Evolutionary conservation across 1,140 invertebrate genomes (phyloP), one percentile per base, ranked within the genome.

Genomic region (Drosophila tropicalis): DNA sequence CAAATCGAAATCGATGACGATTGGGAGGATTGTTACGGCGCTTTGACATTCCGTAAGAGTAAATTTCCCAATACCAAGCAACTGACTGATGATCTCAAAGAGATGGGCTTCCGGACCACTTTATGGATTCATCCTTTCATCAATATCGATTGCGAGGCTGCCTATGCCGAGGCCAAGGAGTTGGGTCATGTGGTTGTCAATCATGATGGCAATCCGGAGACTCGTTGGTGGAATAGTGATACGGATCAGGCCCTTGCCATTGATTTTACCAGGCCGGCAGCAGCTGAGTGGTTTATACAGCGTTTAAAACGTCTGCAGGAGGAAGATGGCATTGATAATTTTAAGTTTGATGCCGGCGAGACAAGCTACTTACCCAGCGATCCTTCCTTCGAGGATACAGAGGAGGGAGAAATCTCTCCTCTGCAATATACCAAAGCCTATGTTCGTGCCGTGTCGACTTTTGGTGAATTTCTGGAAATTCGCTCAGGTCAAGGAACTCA

Each of bases 331-430:
- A 95, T 99, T 34, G 96, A 97, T 84, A 96, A 96, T 68, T 97
- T 98, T 72, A 99, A 99, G 91, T 98, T 98, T 86, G 98, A 99
- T 92, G 98, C 97, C 12, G 98, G 98, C 13, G 97, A 98, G 92
- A 93, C 92, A 61, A 94, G 94, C 56, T 95, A 93, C 93, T 76
- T 94, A 22, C 95, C 94, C 76, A 92, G 94, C 90, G 85, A 94
- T 67, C 86, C 94, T 1, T 81, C 92, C 2, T 81, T 94, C 2
- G 93, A 91, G 76, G 92, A 2, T 90, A 94, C 29, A 66, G 36
- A 39, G 0, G 92, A 12, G 34, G 68, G 57, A 2, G 76, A 76
- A 65, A 72, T 76, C n/a, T 94, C 95, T 40, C 95, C 95, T 0
- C 94, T 94, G 15, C 92, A 94, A 6, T 95, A 94, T 39, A 95